Evolutionary conservation across 1,140 invertebrate species (phyloP).

Genomic region (Caenorhabditis briggsae): DNA sequence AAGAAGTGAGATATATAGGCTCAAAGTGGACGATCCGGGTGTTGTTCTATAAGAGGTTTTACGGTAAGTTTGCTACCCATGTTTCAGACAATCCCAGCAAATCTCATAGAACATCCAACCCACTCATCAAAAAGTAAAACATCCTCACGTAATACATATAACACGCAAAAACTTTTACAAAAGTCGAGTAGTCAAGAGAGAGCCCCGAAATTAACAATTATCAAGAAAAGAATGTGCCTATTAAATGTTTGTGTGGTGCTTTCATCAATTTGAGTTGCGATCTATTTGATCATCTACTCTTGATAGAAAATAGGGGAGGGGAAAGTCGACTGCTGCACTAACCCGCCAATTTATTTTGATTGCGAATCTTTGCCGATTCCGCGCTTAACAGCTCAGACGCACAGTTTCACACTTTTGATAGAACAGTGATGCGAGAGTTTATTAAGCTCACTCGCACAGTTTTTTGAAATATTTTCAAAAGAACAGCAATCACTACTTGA

Average conservation of each 20-base stretch:
- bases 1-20: no score
- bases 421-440: neutral
- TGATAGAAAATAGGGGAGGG: neutral
- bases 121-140: constrained; percentile 4
- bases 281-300: constrained; percentile 53
- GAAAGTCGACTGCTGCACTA: constrained; percentile 2
- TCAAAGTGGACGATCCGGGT: no score
- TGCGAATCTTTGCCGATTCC: neutral
- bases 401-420: constrained; percentile 26
- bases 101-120: neutral
- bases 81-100: no score
- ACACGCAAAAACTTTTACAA: constrained; percentile 40
- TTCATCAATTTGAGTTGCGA: constrained; percentile 35
- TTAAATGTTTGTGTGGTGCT: constrained; percentile 44
- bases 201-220: constrained; percentile 47
- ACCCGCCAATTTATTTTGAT: constrained; percentile 48
- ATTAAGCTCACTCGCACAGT: neutral
- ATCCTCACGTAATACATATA: neutral
- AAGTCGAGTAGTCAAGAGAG: neutral
- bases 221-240: constrained; percentile 23
- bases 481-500: no score
- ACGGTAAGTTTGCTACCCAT: no score
- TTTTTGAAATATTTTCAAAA: constrained; percentile 5
- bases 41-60: no score
- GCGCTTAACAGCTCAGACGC: constrained; percentile 47